Evolutionary conservation across 2,113 vertebrate species (phyloP).

Genomic region (Lota lota): DNA sequence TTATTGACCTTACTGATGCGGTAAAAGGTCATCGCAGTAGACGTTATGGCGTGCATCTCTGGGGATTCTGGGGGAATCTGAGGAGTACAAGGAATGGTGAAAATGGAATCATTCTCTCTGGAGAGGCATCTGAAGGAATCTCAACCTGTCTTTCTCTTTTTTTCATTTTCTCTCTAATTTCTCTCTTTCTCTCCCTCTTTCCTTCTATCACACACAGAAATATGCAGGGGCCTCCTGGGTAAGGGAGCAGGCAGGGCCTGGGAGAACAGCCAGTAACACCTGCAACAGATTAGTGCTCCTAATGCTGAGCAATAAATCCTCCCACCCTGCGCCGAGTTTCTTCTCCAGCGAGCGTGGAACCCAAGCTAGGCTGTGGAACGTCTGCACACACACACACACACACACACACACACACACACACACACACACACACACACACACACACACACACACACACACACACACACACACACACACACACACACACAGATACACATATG

Average conservation of each 20-base stretch:
- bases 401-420: constrained; percentile 21
- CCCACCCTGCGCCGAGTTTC: constrained; percentile 64
- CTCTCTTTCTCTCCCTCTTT: constrained; percentile 17
- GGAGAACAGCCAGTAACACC: constrained; percentile 77
- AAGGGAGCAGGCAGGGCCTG: constrained; percentile 50
- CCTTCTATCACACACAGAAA: constrained; percentile 31
- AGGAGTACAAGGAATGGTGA: constrained; percentile 19
- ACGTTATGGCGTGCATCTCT: constrained; percentile 11
- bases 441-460: background rate
- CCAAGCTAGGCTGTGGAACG: constrained; percentile 9
- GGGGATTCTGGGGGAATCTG: constrained; percentile 1
- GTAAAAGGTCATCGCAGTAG: no score
- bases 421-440: no score
- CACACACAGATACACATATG: background rate
- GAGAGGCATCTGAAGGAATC: background rate
- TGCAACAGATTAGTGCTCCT: constrained; percentile 80
- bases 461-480: background rate
- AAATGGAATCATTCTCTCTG: constrained; percentile 24
- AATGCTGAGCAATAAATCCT: constrained; percentile 77
- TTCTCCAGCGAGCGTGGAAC: constrained; percentile 36
- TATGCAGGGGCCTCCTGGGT: constrained; percentile 63
- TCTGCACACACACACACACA: no score
- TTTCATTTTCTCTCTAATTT: constrained; percentile 23
- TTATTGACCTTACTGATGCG: no score
- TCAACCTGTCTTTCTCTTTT: constrained; percentile 16